Conservation (phyloP, 2,113 vertebrate species). For the Entelurus aequoreus region DNA sequence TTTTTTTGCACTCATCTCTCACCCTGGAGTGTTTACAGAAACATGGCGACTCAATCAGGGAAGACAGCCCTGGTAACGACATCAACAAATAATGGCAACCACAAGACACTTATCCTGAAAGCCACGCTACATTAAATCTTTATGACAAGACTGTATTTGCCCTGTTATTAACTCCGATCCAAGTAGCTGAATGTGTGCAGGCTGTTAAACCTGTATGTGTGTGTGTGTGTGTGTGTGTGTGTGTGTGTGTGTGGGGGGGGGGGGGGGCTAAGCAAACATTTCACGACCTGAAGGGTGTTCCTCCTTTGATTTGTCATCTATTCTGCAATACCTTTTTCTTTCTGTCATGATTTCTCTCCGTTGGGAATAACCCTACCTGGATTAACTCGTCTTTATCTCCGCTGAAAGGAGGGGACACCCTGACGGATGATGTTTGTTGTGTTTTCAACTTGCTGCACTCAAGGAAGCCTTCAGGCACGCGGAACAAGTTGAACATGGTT, state of each 20-base stretch:
- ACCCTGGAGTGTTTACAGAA: slow-evolving; percentile 12
- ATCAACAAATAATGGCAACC: slow-evolving; percentile 45
- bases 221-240: no score
- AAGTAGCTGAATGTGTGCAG: slow-evolving; percentile 50
- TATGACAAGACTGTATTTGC: slow-evolving; percentile 56
- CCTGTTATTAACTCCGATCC: slow-evolving; percentile 60
- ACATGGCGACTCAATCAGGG: slow-evolving; percentile 15
- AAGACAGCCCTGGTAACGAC: slow-evolving; percentile 38
- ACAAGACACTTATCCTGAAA: slow-evolving; percentile 23
- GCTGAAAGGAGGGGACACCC: slow-evolving; percentile 75
- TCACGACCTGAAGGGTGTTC: slow-evolving; percentile 70
- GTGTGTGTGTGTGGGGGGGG: no score
- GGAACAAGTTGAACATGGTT: slow-evolving; percentile 60
- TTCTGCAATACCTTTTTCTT: slow-evolving; percentile 30
- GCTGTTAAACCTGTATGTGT: slow-evolving; percentile 33
- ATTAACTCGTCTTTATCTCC: slow-evolving; percentile 83
- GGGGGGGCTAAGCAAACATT: slow-evolving; percentile 70
- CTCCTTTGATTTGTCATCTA: slow-evolving; percentile 70
- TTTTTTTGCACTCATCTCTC: slow-evolving; percentile 7
- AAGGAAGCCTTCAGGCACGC: slow-evolving; percentile 51
- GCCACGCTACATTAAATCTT: slow-evolving; percentile 36
- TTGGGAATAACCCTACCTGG: slow-evolving; percentile 84
- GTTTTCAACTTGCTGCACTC: slow-evolving; percentile 64
- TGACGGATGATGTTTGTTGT: slow-evolving; percentile 61
- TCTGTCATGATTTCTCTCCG: slow-evolving; percentile 46